Base-by-base conservation (phyloP, 2,797 vertebrate species). In the Sebastes matsubarae region DNA sequence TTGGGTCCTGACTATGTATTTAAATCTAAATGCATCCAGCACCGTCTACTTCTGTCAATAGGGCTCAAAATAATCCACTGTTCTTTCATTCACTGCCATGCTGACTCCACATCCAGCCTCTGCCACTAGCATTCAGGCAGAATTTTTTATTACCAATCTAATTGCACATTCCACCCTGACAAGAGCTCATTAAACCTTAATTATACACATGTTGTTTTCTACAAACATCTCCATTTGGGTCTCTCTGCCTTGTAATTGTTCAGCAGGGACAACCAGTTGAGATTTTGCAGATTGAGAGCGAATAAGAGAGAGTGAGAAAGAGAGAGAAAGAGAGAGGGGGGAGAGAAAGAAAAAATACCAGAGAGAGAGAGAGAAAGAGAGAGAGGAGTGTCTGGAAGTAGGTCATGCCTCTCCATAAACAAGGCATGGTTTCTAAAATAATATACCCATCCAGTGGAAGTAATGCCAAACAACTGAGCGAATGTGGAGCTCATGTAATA, bases 161-260 rank as follows among this genome's bases (percentile, higher is more conserved):
- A 99, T 98, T 98, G 97, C 97, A 97, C 97, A 98, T 99, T 99
- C 97, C 97, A 96, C 97, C 96, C 96, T 98, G 97, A 99, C 98
- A 98, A 98, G 97, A 97, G 96, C 97, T 99, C 98, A 99, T 99
- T 99, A 99, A 98, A 97, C 96, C 97, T 97, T 99, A 99, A 99
- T 99, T 99, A 99, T 97, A 97, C 98, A 98, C 97, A 98, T 98
- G 98, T 98, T 99, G 98, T 99, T 99, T 99, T 99, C 97, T 96
- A 97, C 97, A 99, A 99, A 99, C 98, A 99, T 99, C 98, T 98
- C 97, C 97, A 98, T 99, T 99, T 98, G 97, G 96, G 96, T 96
- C 95, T 95, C 96, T 96, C 96, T 94, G 96, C 96, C 95, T 95
- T 95, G 96, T 97, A 97, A 98, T 96, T 96, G 97, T 97, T 98